Conservation (phyloP, 2,797 vertebrate genomes). For the Nasua narica region DNA sequence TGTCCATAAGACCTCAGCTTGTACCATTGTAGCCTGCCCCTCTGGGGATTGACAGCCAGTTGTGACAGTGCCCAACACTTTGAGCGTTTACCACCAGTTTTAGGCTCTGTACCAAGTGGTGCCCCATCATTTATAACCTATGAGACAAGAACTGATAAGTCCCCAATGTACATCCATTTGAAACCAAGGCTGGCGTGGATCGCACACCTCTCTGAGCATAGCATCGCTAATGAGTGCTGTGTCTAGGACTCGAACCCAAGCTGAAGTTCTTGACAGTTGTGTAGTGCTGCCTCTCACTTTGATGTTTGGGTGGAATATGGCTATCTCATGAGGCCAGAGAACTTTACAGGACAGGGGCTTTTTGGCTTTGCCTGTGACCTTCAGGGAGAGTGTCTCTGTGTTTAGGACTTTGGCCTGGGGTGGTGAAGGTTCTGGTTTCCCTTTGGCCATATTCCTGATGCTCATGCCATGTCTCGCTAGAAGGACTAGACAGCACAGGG, state of each 20-base stretch:
- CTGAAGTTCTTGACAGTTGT: not conserved
- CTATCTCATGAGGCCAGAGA: not conserved
- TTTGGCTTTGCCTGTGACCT: not conserved
- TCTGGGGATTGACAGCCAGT: not conserved
- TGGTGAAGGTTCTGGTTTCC: not conserved
- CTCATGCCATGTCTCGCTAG: not conserved
- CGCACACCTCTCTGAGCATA: not conserved
- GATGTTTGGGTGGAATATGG: not conserved
- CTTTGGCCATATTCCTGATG: not conserved
- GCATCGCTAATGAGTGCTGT: too few species aligned
- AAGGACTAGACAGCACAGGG: not conserved
- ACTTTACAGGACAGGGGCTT: not conserved
- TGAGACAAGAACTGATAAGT: not conserved
- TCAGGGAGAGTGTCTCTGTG: not conserved
- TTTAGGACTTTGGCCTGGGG: not conserved
- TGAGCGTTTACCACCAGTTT: not conserved
- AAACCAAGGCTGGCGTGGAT: not conserved
- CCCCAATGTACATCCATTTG: fast-evolving
- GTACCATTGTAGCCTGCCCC: not conserved
- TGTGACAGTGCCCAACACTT: not conserved
- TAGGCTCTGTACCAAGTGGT: not conserved
- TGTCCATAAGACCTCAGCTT: not conserved
- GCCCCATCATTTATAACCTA: not conserved
- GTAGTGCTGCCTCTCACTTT: fast-evolving
- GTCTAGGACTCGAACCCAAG: not conserved